phyloP scores from a whole-genome alignment of 2,888 invertebrate species.

The Choreutis nemorana region DNA sequence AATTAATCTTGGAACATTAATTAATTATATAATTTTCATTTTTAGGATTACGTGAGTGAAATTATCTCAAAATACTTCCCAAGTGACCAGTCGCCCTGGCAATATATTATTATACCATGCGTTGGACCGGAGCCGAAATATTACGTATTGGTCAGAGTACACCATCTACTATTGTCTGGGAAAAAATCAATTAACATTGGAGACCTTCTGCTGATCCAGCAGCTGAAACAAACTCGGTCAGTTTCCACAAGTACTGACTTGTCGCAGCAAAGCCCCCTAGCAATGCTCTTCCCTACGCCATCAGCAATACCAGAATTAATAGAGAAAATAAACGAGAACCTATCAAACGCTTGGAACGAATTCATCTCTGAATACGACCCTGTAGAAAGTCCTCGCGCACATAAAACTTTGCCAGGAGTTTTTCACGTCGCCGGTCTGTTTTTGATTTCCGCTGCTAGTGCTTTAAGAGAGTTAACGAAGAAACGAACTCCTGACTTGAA shows the following conservation, averaged over 20 bases:
- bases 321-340: constrained; percentile 71
- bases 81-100: constrained; percentile 79
- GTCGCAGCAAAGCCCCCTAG: constrained; percentile 47
- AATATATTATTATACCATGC: constrained; percentile 76
- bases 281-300: constrained; percentile 66
- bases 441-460: constrained; percentile 71
- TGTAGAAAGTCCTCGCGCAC: constrained; percentile 72
- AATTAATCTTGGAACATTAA: no score
- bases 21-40: constrained; percentile 15
- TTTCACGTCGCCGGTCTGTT: constrained; percentile 70
- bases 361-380: constrained; percentile 82
- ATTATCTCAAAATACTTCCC: constrained; percentile 80
- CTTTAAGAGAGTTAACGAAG: constrained; percentile 69
- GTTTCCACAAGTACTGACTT: constrained; percentile 27
- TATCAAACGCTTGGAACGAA: constrained; percentile 82
- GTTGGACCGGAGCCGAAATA: constrained; percentile 63
- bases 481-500: constrained; percentile 34
- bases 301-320: constrained; percentile 72
- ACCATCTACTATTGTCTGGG: constrained; percentile 78
- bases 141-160: constrained; percentile 75
- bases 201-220: constrained; percentile 74
- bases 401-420: constrained; percentile 67
- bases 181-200: constrained; percentile 75
- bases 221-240: constrained; percentile 36
- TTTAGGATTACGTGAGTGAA: constrained; percentile 80